A percentile compares a stretch with the other conserved stretches of the same genome.
These are phyloP conservation scores for Enteromius argenteus DNA, from an alignment of 2,797 vertebrate species.

Conservation along the genomic window DNA sequence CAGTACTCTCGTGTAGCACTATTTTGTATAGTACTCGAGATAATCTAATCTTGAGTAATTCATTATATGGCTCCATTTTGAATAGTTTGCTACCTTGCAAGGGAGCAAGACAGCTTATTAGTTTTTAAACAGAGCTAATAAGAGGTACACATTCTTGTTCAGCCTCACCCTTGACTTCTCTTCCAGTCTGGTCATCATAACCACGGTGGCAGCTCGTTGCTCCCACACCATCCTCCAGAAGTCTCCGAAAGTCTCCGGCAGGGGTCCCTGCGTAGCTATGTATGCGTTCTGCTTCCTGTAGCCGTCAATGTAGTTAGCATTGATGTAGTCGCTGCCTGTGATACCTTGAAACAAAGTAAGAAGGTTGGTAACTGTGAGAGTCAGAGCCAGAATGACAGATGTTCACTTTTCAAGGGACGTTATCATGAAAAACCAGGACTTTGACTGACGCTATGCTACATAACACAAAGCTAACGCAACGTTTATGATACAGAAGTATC, in stretches of 20 bases:
- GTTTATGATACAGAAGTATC: not conserved
- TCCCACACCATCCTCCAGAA: slow-evolving; percentile 99
- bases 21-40: not conserved
- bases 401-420: not conserved
- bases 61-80: not conserved
- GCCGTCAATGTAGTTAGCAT: slow-evolving; percentile 97
- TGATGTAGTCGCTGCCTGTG: slow-evolving; percentile 95
- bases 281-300: slow-evolving; percentile 98
- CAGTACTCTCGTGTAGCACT: not conserved
- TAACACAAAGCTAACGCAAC: not conserved
- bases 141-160: not conserved
- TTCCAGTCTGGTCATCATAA: slow-evolving; percentile 98
- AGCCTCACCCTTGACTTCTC: slow-evolving; percentile 92
- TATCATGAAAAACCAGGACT: not conserved
- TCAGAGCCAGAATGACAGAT: not conserved
- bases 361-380: not conserved
- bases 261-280: slow-evolving; percentile 94
- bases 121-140: not conserved
- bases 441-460: not conserved
- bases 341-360: slow-evolving; percentile 80
- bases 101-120: not conserved
- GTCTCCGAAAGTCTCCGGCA: slow-evolving; percentile 95
- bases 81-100: not conserved
- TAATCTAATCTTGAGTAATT: not conserved
- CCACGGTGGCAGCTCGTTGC: slow-evolving; percentile 92